Base-by-base conservation (phyloP, 2,113 vertebrate genomes). In the Ranitomeya imitator region DNA sequence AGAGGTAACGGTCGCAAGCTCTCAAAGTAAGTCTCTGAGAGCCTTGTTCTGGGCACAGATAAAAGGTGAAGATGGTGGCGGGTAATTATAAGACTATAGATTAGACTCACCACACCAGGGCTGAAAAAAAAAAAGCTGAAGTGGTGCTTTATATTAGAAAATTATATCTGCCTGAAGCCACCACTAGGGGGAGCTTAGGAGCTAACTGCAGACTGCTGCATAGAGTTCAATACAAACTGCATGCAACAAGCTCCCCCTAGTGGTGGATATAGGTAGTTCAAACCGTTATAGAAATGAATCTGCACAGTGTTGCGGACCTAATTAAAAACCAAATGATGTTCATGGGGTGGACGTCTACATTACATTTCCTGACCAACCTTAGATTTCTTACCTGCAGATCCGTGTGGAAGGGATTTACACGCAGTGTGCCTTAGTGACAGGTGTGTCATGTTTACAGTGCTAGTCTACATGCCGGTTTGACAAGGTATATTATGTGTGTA, bases 341-440 rank as follows among this genome's bases (percentile, higher is more conserved):
- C 26, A 15, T 9, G 18, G 18, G 45, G 37, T 57, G 45, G 73
- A 74, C 7, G 45, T 76, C 52, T 19, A 74, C 15, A 9, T 45
- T 19, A 0, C 51, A 76, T 45, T 61, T 81, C 79, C 59, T 81
- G 79, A 61, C 79, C 57, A 81, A 81, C 26, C 79, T 61, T 1
- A 26, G 1, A 19, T 77, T 26, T 12, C 2, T 55, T 54, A 37
- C 26, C 14, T 51, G 71, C 77, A 15, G 37, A 15, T 23, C 21
- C 8, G 19, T 16, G 10, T 45, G 37, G 1, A 52, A 54, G 59
- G 19, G 59, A 60, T 79, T 9, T 54, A 37, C 37, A 51, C 60
- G 57, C 18, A 37, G 59, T 31, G 78, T 87, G 86, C 86, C 86
- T 87, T 87, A 78, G 63, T 31, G 15, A 61, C 16, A 37, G 57